Base-by-base conservation (phyloP, 2,888 invertebrate genomes). In the Hirudinaria manillensis region DNA sequence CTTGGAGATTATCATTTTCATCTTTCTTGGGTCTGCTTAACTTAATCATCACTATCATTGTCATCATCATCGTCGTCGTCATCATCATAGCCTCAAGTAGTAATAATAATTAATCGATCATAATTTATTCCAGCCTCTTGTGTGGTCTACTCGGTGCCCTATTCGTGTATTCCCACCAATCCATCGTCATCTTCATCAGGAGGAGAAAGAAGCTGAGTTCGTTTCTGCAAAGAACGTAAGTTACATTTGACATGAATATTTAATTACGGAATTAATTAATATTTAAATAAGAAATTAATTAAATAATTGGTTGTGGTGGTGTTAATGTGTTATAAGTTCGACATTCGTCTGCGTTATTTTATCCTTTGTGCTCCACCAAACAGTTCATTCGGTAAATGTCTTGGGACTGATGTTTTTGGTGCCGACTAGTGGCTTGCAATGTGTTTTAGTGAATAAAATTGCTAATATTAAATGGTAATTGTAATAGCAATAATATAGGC, bases 1-100 rank as follows among this genome's bases (percentile, higher is more conserved):
- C 0, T 92, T 94, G 85, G 98, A 98, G 87, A 88, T 99, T 27
- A 91, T 97, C 73, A 93, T 94, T 0, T 99, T 95, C 85, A 93
- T 94, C 0, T 84, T 95, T 29, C 91, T 98, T 77, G 98, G 95
- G 93, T 93, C 85, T 88, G 82, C 36, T 61, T 34, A 32, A 24
- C 24, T 32, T 27, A 53, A 53, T 32, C 36, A 51, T 10, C 45
- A 72, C 29, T 24, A 16, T 56, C 19, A 56, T 19, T 51, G 16
- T 66, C 21, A 68, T 3, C 16, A 32, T 29, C 13, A 34, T n/a
- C n/a, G n/a, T 56, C 19, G 29, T 19, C 24, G 16, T 66, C 21
- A 68, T 3, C 16, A 32, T 29, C 13, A 68, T n/a, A 68, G 7
- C 68, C 16, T 3, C 32, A 68, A 68, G 3, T 29, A 2, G 13